Base-by-base conservation (phyloP, 2,113 vertebrate genomes). In the Nothocercus nigrocapillus region DNA sequence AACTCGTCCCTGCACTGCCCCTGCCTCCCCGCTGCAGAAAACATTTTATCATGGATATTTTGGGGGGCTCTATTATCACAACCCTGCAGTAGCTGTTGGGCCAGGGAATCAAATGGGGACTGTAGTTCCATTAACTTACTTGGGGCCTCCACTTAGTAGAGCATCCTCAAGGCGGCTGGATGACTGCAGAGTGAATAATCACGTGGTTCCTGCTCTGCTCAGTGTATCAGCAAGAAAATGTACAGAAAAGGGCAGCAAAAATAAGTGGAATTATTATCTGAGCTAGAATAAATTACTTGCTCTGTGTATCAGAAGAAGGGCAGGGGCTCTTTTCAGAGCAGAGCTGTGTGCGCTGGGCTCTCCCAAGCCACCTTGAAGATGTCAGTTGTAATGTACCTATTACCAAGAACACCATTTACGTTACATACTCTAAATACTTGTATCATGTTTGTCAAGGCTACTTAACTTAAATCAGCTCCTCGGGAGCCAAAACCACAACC, bases 401-500 rank as follows among this genome's bases (percentile, higher is more conserved):
- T 62, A 75, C 36, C 47, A 89, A 81, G n/a, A 89, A 89, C 42
- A 76, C 13, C 76, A 28, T 74, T 81, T 86, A 81, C 54, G 15
- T 85, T 86, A 63, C 34, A 42, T 83, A 67, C 27, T 63, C 45
- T 68, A 74, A 92, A 85, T 36, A 59, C 27, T 90, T 78, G 16
- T 59, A 90, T 64, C 64, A 64, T 28, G 32, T 90, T 93, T 89
- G 62, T 67, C 64, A 72, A 77, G 59, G 56, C 19, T 90, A 67
- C 83, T 89, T 81, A 69, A 75, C 92, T 82, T 72, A 94, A 90
- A 92, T 81, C 36, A 93, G 34, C 42, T 78, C 56, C 67, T 90
- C 44, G 44, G 76, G 56, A 90, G 67, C 27, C 73, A 83, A 32
- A 86, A 81, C 14, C 18, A 75, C 54, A 85, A 45, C 3, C 38